A percentile compares a stretch with the other conserved stretches of the same genome.
Conservation (phyloP, 2,888 invertebrate genomes). For the Dolichopus griseipennis region DNA sequence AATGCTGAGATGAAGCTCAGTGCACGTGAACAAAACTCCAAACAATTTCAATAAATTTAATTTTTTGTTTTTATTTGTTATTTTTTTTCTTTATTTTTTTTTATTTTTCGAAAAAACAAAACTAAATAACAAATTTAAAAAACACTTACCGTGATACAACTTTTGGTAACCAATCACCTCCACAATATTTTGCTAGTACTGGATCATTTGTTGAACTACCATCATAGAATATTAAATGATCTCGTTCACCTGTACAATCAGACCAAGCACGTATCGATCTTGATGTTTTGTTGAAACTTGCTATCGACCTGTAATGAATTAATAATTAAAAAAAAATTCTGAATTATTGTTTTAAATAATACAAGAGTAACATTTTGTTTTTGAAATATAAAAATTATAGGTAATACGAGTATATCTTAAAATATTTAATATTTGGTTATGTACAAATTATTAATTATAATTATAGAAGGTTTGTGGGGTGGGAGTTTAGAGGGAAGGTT, state of each 20-base stretch:
- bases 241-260: conserved; percentile 72
- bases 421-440: too few species aligned
- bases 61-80: too few species aligned
- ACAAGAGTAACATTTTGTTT: too few species aligned
- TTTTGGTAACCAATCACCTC: conserved; percentile 74
- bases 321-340: background rate
- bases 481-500: too few species aligned
- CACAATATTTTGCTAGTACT: conserved; percentile 77
- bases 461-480: too few species aligned
- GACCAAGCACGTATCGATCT: conserved; percentile 68
- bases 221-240: conserved; percentile 78
- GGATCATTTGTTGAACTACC: conserved; percentile 75
- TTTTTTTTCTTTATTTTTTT: background rate
- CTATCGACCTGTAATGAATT: conserved; percentile 37
- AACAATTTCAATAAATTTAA: background rate
- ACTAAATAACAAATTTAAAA: conserved; percentile 2
- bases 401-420: too few species aligned
- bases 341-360: too few species aligned
- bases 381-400: too few species aligned
- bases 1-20: too few species aligned
- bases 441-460: too few species aligned
- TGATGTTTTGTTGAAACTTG: conserved; percentile 60
- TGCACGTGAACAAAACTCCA: conserved; percentile 9
- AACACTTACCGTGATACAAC: conserved; percentile 54
- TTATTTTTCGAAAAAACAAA: background rate